These are phyloP conservation scores for Nycticorax nycticorax DNA, from an alignment of 2,113 vertebrate species.

Conservation along the genomic window DNA sequence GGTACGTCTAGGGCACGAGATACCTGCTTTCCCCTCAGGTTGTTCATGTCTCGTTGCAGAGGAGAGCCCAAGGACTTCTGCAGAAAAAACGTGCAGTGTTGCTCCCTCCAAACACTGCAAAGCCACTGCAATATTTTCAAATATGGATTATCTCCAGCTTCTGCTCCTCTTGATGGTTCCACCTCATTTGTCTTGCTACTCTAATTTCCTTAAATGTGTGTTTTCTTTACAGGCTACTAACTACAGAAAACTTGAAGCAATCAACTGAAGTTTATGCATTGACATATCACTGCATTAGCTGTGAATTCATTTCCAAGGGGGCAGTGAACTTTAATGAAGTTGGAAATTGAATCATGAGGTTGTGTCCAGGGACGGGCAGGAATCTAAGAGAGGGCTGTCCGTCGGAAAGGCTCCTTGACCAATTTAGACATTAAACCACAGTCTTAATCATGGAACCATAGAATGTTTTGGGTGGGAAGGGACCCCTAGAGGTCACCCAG, in stretches of 20 bases:
- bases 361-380: background rate
- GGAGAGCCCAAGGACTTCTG: background rate
- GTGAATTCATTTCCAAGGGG: constrained; percentile 58
- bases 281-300: constrained; percentile 50
- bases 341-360: background rate
- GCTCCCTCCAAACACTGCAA: background rate
- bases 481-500: no score
- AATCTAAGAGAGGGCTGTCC: background rate
- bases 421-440: no score
- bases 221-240: constrained; percentile 66
- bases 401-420: no score
- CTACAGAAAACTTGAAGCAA: constrained; percentile 67
- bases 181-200: constrained; percentile 46
- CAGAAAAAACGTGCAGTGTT: fast-evolving
- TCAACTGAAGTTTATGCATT: constrained; percentile 57
- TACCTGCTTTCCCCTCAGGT: fast-evolving
- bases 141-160: constrained; percentile 30
- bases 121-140: background rate
- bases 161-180: constrained; percentile 33
- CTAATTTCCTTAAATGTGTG: constrained; percentile 32
- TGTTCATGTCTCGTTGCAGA: background rate
- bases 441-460: no score
- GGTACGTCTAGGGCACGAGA: fast-evolving
- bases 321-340: constrained; percentile 52
- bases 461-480: no score